Evolutionary conservation across 2,888 invertebrate genomes (phyloP), one percentile per base, ranked within the genome.

Genomic region (Temnothorax rugatulus): DNA sequence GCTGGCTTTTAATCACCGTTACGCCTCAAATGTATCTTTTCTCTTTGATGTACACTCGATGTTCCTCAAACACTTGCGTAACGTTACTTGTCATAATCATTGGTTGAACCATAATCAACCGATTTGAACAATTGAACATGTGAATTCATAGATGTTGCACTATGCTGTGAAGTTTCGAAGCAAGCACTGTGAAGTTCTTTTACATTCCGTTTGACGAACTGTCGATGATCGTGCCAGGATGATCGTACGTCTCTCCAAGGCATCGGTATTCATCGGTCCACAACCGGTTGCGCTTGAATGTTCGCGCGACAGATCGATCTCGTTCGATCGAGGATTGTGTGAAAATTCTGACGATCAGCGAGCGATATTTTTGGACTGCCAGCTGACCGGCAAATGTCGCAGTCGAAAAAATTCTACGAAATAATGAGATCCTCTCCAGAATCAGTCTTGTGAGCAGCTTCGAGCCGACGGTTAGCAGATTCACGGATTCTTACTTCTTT

Each of bases 151-250:
- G 34, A 34, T 8, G 44, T 50, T 38, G 59, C 71, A 77, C 69
- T n/a, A 15, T 15, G 25, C 34, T 21, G 15, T 21, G 47, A 68
- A 18, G 64, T 13, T 38, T 38, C 38, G 18, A 18, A 41, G 25
- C 41, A 5, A 47, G 18, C 69, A 68, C 25, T 41, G 38, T 5
- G 18, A 25, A 50, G 68, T 2, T 66, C 50, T 5, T 66, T 68
- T 21, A 50, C 66, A 29, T 38, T 75, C 34, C 75, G 66, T 38
- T 38, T 25, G 69, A 52, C 25, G 34, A 76, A 52, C 9, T 4
- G 29, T n/a, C 15, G 61, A 8, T 13, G n/a, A 18, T 29, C 7
- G 29, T n/a, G 15, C 15, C n/a, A 63, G 4, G 44, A 34, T 13
- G 11, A 75, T 47, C 15, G 34, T 13, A 61, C 18, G n/a, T 47